These are phyloP conservation scores for Drosophila sordidapex DNA, from an alignment of 2,888 invertebrate species.

Conservation along the genomic window DNA sequence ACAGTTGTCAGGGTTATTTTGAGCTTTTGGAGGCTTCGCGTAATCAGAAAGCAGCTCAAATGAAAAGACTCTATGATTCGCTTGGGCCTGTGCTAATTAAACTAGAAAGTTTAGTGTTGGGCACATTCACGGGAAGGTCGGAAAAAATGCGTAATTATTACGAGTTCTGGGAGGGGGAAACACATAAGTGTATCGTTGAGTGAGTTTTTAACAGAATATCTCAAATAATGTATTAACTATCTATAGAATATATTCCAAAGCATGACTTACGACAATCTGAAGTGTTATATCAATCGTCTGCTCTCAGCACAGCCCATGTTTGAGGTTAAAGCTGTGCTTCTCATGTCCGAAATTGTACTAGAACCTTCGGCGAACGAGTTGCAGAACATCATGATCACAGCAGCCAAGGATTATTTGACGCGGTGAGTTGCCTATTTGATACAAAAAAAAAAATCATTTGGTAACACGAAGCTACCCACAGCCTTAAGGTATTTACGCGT, in stretches of 20 bases:
- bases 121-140: conserved; percentile 91
- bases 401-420: conserved; percentile 91
- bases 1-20: conserved; percentile 87
- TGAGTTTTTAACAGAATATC: conserved; percentile 71
- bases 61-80: conserved; percentile 91
- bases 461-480: conserved; percentile 70
- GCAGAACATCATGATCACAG: conserved; percentile 90
- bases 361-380: conserved; percentile 91
- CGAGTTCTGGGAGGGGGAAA: conserved; percentile 92
- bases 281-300: conserved; percentile 88
- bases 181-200: conserved; percentile 89
- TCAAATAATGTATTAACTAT: background rate
- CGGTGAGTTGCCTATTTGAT: conserved; percentile 85
- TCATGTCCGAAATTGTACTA: conserved; percentile 91
- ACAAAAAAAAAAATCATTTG: too few species aligned
- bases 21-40: conserved; percentile 89
- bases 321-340: conserved; percentile 91
- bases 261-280: conserved; percentile 89
- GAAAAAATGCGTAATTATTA: conserved; percentile 92
- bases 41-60: conserved; percentile 88
- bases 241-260: conserved; percentile 76
- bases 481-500: conserved; percentile 90
- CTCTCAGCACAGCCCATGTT: conserved; percentile 88
- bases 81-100: conserved; percentile 93
- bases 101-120: conserved; percentile 93